Evolutionary conservation across 2,888 invertebrate genomes (phyloP).

Genomic region (Magallana nippona): DNA sequence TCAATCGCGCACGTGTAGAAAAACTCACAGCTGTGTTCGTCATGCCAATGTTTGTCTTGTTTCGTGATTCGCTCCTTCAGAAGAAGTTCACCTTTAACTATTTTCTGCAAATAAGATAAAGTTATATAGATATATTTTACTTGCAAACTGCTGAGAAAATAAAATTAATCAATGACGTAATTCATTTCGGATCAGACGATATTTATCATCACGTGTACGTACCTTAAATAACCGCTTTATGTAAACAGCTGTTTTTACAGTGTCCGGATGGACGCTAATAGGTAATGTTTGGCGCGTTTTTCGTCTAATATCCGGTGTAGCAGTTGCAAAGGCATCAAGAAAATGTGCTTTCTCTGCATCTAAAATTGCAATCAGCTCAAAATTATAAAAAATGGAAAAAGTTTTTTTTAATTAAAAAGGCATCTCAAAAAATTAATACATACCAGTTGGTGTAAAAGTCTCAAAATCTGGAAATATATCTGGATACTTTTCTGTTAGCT

Average conservation of each 20-base stretch:
- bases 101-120: constrained; percentile 60
- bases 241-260: constrained; percentile 75
- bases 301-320: constrained; percentile 55
- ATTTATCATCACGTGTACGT: constrained; percentile 37
- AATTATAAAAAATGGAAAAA: too few species aligned
- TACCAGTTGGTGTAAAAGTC: constrained; percentile 64
- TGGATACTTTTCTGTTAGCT: constrained; percentile 62
- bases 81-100: constrained; percentile 68
- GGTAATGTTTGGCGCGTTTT: constrained; percentile 62
- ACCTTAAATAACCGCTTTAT: constrained; percentile 76
- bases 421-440: constrained; percentile 41
- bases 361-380: constrained; percentile 40
- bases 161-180: too few species aligned
- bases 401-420: too few species aligned
- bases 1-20: constrained; percentile 79
- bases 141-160: too few species aligned
- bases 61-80: constrained; percentile 59
- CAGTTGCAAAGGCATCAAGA: constrained; percentile 63
- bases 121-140: background rate
- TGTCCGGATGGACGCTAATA: constrained; percentile 70
- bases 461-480: constrained; percentile 65
- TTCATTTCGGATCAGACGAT: too few species aligned
- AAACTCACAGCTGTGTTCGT: constrained; percentile 74
- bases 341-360: constrained; percentile 69
- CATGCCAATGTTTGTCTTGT: constrained; percentile 71